A percentile compares a stretch with the other conserved stretches of the same genome.
These are phyloP conservation scores for Anguilla pacifica DNA, from an alignment of 2,797 vertebrate species.

Conservation along the genomic window DNA sequence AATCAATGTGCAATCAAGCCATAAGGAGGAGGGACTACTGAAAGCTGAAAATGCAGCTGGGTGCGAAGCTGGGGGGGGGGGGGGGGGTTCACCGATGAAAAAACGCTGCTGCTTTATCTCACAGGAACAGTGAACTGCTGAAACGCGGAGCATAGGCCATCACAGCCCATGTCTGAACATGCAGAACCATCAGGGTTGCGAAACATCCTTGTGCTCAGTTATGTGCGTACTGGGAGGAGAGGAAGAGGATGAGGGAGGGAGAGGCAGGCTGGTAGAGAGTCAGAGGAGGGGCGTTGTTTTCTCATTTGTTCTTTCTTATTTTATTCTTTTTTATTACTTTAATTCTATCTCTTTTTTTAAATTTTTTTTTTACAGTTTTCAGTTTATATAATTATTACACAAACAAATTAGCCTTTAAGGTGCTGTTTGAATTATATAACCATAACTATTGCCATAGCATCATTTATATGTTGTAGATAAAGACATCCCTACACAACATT, in stretches of 20 bases:
- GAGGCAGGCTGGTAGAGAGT: neutral
- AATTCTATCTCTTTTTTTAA: neutral
- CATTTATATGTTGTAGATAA: neutral
- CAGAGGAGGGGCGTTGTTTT: neutral
- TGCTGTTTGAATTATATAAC: neutral
- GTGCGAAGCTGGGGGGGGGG: neutral
- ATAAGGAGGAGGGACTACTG: too few relatives aligned
- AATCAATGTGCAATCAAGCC: neutral
- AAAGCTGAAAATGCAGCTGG: neutral
- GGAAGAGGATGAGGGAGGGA: neutral
- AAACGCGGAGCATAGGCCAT: slow-evolving; percentile 46
- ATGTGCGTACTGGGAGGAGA: neutral
- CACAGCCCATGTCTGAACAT: slow-evolving; percentile 68
- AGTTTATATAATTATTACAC: neutral
- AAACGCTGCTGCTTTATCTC: slow-evolving; percentile 13
- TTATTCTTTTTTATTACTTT: neutral
- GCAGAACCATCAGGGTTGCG: slow-evolving; percentile 62
- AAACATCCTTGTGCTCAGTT: slow-evolving; percentile 56
- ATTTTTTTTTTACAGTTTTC: neutral
- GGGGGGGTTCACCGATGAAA: slow-evolving; percentile 12
- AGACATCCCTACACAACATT: neutral
- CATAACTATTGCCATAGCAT: neutral
- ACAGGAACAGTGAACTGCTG: slow-evolving; percentile 59
- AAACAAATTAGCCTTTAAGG: neutral
- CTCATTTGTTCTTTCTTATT: neutral